Evolutionary conservation across 1,140 invertebrate genomes (phyloP).

Genomic region (Drosophila oshimai): DNA sequence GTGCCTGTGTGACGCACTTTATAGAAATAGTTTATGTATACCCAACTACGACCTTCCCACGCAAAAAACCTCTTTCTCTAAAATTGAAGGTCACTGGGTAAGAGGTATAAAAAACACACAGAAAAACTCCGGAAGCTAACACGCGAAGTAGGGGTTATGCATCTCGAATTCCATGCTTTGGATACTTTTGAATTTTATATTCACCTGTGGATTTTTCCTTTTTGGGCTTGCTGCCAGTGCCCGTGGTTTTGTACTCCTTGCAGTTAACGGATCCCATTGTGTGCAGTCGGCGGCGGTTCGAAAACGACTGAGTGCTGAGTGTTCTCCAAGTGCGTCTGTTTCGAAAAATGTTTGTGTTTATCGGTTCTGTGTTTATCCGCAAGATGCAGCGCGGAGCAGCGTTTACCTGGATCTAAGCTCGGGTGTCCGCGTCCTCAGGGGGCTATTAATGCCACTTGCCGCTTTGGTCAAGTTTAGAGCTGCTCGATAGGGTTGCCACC

Average conservation of each 20-base stretch:
- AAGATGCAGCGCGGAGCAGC: background rate
- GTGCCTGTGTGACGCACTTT: too few species aligned
- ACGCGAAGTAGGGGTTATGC: background rate
- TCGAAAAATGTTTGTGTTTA: background rate
- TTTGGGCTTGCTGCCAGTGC: constrained; percentile 62
- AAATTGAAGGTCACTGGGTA: too few species aligned
- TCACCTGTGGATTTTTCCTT: constrained; percentile 61
- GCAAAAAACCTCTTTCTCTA: too few species aligned
- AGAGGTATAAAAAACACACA: too few species aligned
- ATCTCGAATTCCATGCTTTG: background rate
- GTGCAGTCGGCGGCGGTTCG: constrained; percentile 1
- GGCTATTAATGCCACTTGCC: background rate
- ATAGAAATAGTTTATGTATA: too few species aligned
- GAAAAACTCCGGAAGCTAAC: background rate
- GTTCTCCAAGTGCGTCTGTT: background rate
- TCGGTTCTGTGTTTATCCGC: too few species aligned
- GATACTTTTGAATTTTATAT: background rate
- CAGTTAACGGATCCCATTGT: constrained; percentile 70
- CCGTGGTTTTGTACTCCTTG: constrained; percentile 72
- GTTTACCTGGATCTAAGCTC: constrained; percentile 1
- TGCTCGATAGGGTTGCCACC: constrained; percentile 21
- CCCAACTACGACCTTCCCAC: too few species aligned
- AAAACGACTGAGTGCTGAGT: background rate
- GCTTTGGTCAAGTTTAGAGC: constrained; percentile 10
- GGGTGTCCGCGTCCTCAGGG: background rate